Evolutionary conservation across 2,888 invertebrate genomes (phyloP).

Genomic region (Diaperis boleti): DNA sequence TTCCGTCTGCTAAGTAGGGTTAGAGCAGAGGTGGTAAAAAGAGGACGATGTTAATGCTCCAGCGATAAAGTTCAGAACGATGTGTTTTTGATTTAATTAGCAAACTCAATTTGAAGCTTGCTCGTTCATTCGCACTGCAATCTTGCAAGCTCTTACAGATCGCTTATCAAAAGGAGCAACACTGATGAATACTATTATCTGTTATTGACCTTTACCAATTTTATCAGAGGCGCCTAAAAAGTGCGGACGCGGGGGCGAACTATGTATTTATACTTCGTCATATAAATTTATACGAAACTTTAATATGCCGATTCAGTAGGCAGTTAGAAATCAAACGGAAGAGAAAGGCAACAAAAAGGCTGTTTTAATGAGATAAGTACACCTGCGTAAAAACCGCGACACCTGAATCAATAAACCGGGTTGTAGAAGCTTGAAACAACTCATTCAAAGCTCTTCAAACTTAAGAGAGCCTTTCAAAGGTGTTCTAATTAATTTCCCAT

Average conservation of each 20-base stretch:
- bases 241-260: constrained; percentile 8
- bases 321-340: too few species aligned
- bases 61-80: constrained; percentile 41
- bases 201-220: constrained; percentile 36
- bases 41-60: constrained; percentile 33
- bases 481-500: too few species aligned
- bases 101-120: constrained; percentile 41
- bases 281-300: too few species aligned
- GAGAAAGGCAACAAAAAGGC: too few species aligned
- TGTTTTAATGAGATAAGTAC: too few species aligned
- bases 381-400: too few species aligned
- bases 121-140: constrained; percentile 37
- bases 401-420: too few species aligned
- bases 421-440: too few species aligned
- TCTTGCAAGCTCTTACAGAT: constrained; percentile 42
- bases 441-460: too few species aligned
- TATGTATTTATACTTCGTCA: constrained; percentile 4
- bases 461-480: too few species aligned
- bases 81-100: constrained; percentile 46
- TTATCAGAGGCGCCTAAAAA: constrained; percentile 6
- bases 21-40: constrained; percentile 2
- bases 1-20: constrained; percentile 3
- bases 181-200: constrained; percentile 29
- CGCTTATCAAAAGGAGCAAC: constrained; percentile 42
- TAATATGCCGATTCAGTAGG: too few species aligned